phyloP scores from a whole-genome alignment of 2,797 vertebrate genomes.

The Hydrophis major region DNA sequence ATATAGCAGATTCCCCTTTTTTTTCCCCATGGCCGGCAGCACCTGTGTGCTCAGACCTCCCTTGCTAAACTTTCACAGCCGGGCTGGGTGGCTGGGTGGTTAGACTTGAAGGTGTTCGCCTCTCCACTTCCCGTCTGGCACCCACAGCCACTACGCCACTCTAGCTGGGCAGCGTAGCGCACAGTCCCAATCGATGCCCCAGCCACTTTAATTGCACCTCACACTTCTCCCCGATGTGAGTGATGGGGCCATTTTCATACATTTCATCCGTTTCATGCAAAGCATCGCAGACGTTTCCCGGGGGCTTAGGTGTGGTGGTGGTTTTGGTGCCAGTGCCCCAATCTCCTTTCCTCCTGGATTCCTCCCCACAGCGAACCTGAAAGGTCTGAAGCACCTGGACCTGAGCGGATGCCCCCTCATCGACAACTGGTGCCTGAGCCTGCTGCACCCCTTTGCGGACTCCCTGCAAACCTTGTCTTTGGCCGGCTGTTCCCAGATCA shows the following conservation, averaged over 20 bases:
- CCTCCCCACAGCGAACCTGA: slow-evolving; percentile 67
- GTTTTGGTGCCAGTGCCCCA: too few relatives aligned
- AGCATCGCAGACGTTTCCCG: too few relatives aligned
- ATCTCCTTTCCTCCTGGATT: not conserved
- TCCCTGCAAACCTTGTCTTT: slow-evolving; percentile 80
- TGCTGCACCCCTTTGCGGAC: slow-evolving; percentile 74
- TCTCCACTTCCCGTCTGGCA: not conserved
- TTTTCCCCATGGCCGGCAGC: not conserved
- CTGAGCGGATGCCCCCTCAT: slow-evolving; percentile 78
- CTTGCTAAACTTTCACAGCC: not conserved
- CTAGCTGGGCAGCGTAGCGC: not conserved
- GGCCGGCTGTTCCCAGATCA: slow-evolving; percentile 79
- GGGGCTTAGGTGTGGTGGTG: not conserved
- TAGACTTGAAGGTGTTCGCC: not conserved
- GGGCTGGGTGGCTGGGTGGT: not conserved
- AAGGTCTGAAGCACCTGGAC: slow-evolving; percentile 67
- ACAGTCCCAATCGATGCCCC: too few relatives aligned
- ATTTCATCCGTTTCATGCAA: too few relatives aligned
- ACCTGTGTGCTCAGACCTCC: not conserved
- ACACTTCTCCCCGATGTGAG: not conserved
- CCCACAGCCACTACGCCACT: not conserved
- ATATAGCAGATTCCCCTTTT: not conserved
- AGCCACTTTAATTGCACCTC: not conserved
- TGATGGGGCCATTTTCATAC: not conserved
- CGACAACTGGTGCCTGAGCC: slow-evolving; percentile 84